phyloP scores from a whole-genome alignment of 1,140 invertebrate species.

The Trachymyrmex cornetzi region DNA sequence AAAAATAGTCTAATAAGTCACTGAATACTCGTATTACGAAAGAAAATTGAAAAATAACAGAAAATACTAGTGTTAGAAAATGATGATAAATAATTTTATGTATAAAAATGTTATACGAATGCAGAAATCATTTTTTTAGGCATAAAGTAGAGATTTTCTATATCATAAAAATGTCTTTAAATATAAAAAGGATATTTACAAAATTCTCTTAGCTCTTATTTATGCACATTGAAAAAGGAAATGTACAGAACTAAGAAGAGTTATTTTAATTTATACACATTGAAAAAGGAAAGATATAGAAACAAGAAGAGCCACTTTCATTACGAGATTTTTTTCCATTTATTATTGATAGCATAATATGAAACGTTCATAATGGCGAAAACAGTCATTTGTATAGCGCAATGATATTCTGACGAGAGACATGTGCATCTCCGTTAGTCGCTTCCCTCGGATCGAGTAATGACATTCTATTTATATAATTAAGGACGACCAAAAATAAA shows the following conservation, averaged over 20 bases:
- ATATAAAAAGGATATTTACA: not conserved
- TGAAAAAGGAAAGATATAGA: not conserved
- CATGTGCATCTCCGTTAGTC: not conserved
- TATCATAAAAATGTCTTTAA: not conserved
- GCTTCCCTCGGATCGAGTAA: slow-evolving; percentile 53
- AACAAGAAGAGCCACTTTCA: not conserved
- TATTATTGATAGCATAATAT: not conserved
- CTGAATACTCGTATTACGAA: no score
- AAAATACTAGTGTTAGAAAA: not conserved
- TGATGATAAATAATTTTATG: not conserved
- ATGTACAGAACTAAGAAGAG: not conserved
- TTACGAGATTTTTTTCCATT: not conserved
- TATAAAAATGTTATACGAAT: not conserved
- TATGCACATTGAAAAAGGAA: not conserved
- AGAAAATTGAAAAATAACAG: not conserved
- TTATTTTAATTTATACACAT: not conserved
- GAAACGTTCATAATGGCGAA: not conserved
- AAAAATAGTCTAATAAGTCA: no score
- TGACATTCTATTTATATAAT: slow-evolving; percentile 63
- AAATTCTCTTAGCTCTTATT: not conserved
- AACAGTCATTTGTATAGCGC: not conserved
- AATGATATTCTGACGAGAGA: not conserved
- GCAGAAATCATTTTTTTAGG: not conserved
- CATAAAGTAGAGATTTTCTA: not conserved
- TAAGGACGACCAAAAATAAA: slow-evolving; percentile 52